Conservation (phyloP, 2,888 invertebrate genomes). For the Hypercompe scribonia region DNA sequence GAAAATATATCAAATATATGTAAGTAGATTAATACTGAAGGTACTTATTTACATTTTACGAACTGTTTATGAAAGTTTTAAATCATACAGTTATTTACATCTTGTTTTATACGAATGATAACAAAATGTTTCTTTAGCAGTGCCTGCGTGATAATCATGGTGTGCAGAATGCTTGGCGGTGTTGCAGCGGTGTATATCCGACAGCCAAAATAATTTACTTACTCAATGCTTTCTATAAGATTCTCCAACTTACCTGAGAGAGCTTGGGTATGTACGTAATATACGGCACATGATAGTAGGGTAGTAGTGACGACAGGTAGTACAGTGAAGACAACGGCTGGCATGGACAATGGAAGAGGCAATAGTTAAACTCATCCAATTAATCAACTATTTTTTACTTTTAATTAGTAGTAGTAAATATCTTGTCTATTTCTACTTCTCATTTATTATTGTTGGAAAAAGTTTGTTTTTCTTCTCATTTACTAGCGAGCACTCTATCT, state of each 20-base stretch:
- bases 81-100: conserved; percentile 23
- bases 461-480: neutral
- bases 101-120: conserved; percentile 29
- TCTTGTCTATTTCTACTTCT: neutral
- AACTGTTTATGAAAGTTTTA: conserved; percentile 15
- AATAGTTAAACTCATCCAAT: conserved; percentile 13
- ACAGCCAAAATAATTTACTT: conserved; percentile 46
- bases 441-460: neutral
- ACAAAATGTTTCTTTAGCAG: conserved; percentile 44
- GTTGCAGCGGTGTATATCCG: conserved; percentile 35
- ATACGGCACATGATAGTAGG: conserved; percentile 78
- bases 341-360: conserved; percentile 54
- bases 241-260: conserved; percentile 76
- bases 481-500: neutral
- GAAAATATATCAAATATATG: neutral
- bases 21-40: neutral
- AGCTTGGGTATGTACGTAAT: conserved; percentile 77
- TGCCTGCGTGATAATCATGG: conserved; percentile 26
- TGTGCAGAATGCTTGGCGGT: conserved; percentile 32
- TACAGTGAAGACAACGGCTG: conserved; percentile 81
- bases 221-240: conserved; percentile 45
- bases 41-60: conserved; percentile 30
- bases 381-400: neutral
- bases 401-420: neutral
- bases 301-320: conserved; percentile 76